Evolutionary conservation across 2,113 vertebrate species (phyloP), one percentile per base, ranked within the genome.

Genomic region (Anolis carolinensis): DNA sequence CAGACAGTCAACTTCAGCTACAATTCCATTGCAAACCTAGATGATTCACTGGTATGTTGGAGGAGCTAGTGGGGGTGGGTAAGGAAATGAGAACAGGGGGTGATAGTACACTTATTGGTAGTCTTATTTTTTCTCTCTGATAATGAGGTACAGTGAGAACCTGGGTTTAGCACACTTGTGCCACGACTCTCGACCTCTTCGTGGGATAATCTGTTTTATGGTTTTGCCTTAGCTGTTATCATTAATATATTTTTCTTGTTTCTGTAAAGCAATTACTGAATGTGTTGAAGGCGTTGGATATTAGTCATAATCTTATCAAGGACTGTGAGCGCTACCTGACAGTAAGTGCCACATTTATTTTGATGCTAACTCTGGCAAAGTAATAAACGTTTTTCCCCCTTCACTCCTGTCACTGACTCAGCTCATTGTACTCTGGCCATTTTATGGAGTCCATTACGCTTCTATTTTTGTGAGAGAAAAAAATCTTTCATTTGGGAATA

Each of bases 1-100:
- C 98, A 98, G 89, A 98, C 97, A 4, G 96, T 98, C 25, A 97
- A 99, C 95, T 99, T 99, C 93, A 98, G 98, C 96, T 97, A 98
- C 94, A 99, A 99, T 87, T 95, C 93, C 0, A 96, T 99, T 79
- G 93, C 94, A 52, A 93, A 94, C 89, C 97, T 99, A 52, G 99
- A 99, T 89, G 94, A 97, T 89, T 99, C 99, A 21, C 91, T 99
- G 94, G 99, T 99, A 94, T 97, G 98, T 94, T 73, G 81, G 55
- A 79, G 81, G 90, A 36, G 14, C 11, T 59, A 71, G 75, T 79
- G 55, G 78, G 79, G 82, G 8, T 30, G 5, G 63, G n/a, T 27
- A 21, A 39, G 32, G 11, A 7, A 32, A 32, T 73, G 18, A 74
- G 39, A 65, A 32, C n/a, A 76, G 32, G 59, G 55, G 55, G 44